These are phyloP conservation scores for Chelonoidis abingdonii DNA, from an alignment of 2,113 vertebrate species.

Conservation along the genomic window DNA sequence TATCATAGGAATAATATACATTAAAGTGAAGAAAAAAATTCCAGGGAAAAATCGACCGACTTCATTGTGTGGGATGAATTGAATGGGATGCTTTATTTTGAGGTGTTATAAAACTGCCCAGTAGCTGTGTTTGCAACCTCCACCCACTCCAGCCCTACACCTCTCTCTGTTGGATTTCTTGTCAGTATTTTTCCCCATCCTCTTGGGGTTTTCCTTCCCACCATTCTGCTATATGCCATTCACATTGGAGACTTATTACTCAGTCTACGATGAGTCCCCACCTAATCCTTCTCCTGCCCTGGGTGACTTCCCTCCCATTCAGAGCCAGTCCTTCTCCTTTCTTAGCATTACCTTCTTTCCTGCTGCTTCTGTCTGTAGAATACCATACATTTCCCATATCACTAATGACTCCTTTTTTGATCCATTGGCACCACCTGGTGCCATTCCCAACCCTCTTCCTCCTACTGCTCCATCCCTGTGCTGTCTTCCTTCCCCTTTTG, in stretches of 20 bases:
- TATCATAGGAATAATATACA: not conserved
- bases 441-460: not conserved
- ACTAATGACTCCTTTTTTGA: not conserved
- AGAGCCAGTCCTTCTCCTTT: not conserved
- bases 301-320: not conserved
- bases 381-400: not conserved
- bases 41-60: not conserved
- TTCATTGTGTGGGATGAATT: not conserved
- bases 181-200: not conserved
- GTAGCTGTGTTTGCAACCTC: not conserved
- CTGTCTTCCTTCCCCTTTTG: not conserved
- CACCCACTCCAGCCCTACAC: not conserved
- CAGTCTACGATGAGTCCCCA: not conserved
- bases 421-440: rapidly evolving
- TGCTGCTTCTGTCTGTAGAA: not conserved
- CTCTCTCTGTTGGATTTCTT: not conserved
- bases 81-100: not conserved
- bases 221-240: not conserved
- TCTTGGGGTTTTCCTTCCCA: not conserved
- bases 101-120: not conserved
- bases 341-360: not conserved
- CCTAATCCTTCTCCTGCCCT: not conserved
- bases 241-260: not conserved
- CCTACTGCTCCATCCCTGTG: not conserved
- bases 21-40: not conserved